Conservation (phyloP, 2,797 vertebrate genomes). For the Sebastes taczanowskii region DNA sequence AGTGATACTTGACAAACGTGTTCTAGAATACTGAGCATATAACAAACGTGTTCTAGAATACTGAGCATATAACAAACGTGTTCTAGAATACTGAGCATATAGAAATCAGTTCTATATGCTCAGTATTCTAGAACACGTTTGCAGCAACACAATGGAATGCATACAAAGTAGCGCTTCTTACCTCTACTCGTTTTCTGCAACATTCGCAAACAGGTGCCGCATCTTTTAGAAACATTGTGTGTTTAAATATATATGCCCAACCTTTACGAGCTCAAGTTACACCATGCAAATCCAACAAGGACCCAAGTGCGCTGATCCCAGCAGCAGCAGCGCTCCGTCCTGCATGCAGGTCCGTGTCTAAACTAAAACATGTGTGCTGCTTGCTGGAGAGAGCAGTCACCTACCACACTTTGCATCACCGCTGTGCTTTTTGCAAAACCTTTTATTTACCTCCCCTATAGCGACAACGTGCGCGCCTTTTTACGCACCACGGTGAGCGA, state of each 20-base stretch:
- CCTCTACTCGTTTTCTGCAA: constrained; percentile 81
- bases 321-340: constrained; percentile 5
- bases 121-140: background rate
- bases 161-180: constrained; percentile 40
- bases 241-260: background rate
- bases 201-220: constrained; percentile 81
- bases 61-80: no score
- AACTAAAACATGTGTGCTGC: constrained; percentile 22
- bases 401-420: constrained; percentile 71
- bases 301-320: constrained; percentile 25
- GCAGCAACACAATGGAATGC: background rate
- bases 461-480: constrained; percentile 51
- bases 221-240: constrained; percentile 79
- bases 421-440: constrained; percentile 71
- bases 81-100: no score
- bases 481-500: constrained; percentile 59
- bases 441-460: constrained; percentile 74
- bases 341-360: constrained; percentile 22
- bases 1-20: no score
- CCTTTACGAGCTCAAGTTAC: constrained; percentile 22
- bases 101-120: no score
- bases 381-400: constrained; percentile 32
- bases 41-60: no score
- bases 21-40: no score
- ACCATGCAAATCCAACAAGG: constrained; percentile 23